phyloP scores from a whole-genome alignment of 2,113 vertebrate species.

The Chelonoidis abingdonii region DNA sequence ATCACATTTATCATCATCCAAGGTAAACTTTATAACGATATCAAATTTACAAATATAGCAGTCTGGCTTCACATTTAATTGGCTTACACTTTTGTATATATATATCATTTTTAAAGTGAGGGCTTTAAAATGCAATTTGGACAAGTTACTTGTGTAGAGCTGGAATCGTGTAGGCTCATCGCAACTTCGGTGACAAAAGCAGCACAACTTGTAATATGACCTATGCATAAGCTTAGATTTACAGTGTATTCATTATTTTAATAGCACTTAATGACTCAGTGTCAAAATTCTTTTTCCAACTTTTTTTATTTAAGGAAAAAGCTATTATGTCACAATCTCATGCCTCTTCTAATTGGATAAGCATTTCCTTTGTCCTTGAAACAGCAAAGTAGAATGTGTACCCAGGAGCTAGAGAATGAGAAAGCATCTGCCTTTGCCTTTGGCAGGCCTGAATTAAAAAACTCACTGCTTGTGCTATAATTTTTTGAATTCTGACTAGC shows the following conservation, averaged over 20 bases:
- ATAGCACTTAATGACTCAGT: conserved; percentile 67
- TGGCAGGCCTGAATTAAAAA: conserved; percentile 70
- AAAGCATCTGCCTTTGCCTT: conserved; percentile 71
- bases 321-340: conserved; percentile 69
- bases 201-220: fast-evolving
- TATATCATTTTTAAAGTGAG: background rate
- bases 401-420: conserved; percentile 61
- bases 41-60: background rate
- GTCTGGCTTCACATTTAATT: background rate
- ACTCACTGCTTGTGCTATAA: conserved; percentile 38
- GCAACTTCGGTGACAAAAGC: background rate
- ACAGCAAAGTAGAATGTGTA: conserved; percentile 63
- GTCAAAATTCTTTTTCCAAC: conserved; percentile 73
- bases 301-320: conserved; percentile 63
- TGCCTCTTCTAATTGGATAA: conserved; percentile 77
- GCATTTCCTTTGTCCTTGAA: conserved; percentile 78
- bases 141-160: background rate
- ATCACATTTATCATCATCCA: background rate
- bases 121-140: background rate
- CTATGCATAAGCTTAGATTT: conserved; percentile 12
- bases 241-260: conserved; percentile 74
- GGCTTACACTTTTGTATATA: background rate
- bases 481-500: conserved; percentile 40
- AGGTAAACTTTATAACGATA: background rate
- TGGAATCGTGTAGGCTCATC: background rate